Conservation (phyloP, 2,113 vertebrate species). For the Misgurnus anguillicaudatus region DNA sequence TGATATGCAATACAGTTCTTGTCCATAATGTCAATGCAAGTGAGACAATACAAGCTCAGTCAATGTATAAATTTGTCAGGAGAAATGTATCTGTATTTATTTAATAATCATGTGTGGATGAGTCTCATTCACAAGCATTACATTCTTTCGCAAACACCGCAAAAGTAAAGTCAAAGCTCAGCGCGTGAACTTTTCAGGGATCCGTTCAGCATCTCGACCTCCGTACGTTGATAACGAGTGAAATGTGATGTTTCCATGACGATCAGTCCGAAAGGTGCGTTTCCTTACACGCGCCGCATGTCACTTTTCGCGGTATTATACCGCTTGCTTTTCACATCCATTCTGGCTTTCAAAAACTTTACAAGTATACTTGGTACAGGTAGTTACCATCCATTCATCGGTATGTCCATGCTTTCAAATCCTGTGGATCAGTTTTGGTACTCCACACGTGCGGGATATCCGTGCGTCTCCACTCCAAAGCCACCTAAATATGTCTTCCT, state of each 20-base stretch:
- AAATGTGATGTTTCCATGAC: constrained; percentile 22
- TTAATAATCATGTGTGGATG: constrained; percentile 16
- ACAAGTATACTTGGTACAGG: constrained; percentile 2
- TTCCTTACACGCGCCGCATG: constrained; percentile 30
- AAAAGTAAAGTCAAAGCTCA: constrained; percentile 30
- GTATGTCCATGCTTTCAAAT: constrained; percentile 8
- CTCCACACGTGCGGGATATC: constrained; percentile 16
- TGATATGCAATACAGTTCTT: constrained; percentile 64
- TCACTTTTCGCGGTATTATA: constrained; percentile 17
- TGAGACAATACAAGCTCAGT: not conserved
- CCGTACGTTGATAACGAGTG: not conserved
- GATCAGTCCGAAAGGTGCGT: not conserved
- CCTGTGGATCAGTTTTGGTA: not conserved
- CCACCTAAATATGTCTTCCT: not conserved
- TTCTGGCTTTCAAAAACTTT: constrained; percentile 55
- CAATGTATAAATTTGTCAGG: not conserved
- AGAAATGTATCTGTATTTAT: constrained; percentile 3
- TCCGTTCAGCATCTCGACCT: constrained; percentile 35
- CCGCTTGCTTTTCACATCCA: constrained; percentile 52
- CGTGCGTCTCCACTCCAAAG: not conserved
- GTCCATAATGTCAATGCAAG: constrained; percentile 54
- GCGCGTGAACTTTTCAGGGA: not conserved
- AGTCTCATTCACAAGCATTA: constrained; percentile 31
- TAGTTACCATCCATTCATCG: constrained; percentile 13
- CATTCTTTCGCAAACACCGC: constrained; percentile 16